Percentiles rank a stretch among this genome's conserved stretches.
Conservation (phyloP, 2,113 vertebrate species). For the Scolopax mira region DNA sequence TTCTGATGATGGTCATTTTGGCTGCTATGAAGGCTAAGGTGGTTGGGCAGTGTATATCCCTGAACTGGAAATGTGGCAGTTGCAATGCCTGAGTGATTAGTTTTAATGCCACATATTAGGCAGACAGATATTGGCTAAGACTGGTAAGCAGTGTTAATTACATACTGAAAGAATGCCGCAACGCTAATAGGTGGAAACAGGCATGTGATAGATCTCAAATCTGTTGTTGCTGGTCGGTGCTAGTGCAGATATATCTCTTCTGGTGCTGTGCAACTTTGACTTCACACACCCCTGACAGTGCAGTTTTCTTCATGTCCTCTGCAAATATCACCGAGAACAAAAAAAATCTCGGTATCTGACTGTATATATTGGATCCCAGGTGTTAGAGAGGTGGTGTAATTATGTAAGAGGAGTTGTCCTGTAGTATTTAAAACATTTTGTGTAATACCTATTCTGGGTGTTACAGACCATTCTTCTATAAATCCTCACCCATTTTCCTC, state of each 20-base stretch:
- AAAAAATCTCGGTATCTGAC: neutral
- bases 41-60: neutral
- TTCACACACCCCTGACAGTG: neutral
- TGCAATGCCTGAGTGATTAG: neutral
- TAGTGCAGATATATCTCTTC: neutral
- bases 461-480: neutral
- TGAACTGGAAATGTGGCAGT: neutral
- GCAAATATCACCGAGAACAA: neutral
- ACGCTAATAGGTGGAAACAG: neutral
- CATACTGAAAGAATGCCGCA: neutral
- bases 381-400: neutral
- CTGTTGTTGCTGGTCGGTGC: neutral
- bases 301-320: neutral
- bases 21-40: neutral
- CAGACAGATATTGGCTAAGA: conserved; percentile 11
- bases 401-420: neutral
- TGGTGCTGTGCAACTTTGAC: neutral
- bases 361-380: neutral
- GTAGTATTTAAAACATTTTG: neutral
- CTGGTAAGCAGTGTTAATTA: neutral
- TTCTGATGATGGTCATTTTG: neutral
- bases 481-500: neutral
- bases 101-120: neutral
- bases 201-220: neutral
- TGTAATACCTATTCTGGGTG: neutral